These are phyloP conservation scores for Anableps anableps DNA, from an alignment of 2,797 vertebrate species.

Conservation along the genomic window DNA sequence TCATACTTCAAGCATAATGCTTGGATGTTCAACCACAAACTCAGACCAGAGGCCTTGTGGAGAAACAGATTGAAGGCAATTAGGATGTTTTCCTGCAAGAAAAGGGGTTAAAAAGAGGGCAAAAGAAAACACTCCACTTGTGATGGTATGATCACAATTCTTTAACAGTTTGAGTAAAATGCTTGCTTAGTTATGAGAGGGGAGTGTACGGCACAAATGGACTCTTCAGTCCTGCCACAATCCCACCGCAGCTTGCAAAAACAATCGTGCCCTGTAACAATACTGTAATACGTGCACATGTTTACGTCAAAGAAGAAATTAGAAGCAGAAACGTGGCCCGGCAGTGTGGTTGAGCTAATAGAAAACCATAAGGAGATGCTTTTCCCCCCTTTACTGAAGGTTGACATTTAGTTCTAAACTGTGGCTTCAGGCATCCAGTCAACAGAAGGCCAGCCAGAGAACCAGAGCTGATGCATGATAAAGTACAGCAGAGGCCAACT, in stretches of 20 bases:
- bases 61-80: conserved; percentile 39
- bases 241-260: conserved; percentile 9
- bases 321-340: conserved; percentile 26
- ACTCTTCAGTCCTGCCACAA: not conserved
- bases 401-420: conserved; percentile 47
- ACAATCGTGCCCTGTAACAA: conserved; percentile 8
- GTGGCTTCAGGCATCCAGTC: conserved; percentile 46
- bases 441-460: conserved; percentile 50
- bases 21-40: conserved; percentile 59
- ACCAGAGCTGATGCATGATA: conserved; percentile 21
- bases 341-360: conserved; percentile 33
- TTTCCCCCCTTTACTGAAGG: conserved; percentile 33
- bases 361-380: conserved; percentile 24
- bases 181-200: conserved; percentile 28
- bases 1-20: conserved; percentile 41
- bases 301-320: conserved; percentile 48
- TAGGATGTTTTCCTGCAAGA: conserved; percentile 53
- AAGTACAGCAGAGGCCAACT: conserved; percentile 39
- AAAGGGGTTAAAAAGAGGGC: conserved; percentile 57
- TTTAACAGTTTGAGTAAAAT: conserved; percentile 44
- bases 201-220: conserved; percentile 6
- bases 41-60: conserved; percentile 57
- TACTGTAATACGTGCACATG: conserved; percentile 11
- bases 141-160: conserved; percentile 51
- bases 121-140: conserved; percentile 51